A percentile compares a stretch with the other conserved stretches of the same genome.
phyloP scores from a whole-genome alignment of 2,888 invertebrate species.

The Scelioninae gen. 1 region DNA sequence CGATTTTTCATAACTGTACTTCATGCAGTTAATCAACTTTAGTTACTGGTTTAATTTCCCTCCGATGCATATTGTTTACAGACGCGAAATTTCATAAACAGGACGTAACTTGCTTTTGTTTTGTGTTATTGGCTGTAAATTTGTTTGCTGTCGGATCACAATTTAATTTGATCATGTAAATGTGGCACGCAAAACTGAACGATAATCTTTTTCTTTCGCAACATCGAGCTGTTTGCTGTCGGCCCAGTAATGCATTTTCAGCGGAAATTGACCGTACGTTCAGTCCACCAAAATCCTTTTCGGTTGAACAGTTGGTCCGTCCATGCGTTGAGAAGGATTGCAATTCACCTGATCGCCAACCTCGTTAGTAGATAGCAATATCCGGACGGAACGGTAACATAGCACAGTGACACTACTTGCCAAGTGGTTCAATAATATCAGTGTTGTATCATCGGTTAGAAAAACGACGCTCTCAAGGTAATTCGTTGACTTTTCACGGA shows the following conservation, averaged over 20 bases:
- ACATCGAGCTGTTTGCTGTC: slow-evolving; percentile 26
- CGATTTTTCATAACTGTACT: slow-evolving; percentile 22
- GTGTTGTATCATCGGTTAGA: slow-evolving; percentile 11
- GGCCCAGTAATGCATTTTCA: slow-evolving; percentile 36
- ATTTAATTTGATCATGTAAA: slow-evolving; percentile 10
- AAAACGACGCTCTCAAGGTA: slow-evolving; percentile 1
- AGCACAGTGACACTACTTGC: slow-evolving; percentile 34
- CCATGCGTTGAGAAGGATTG: slow-evolving; percentile 44
- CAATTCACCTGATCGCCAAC: slow-evolving; percentile 41
- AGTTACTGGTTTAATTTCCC: too few species aligned
- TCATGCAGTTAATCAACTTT: not conserved
- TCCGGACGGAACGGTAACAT: slow-evolving; percentile 17
- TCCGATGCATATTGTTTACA: too few species aligned
- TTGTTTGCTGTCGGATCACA: not conserved
- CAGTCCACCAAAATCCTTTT: slow-evolving; percentile 46
- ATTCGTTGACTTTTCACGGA: too few species aligned
- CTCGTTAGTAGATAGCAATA: slow-evolving; percentile 41
- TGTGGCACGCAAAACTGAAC: not conserved
- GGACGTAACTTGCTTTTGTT: not conserved
- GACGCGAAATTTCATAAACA: too few species aligned
- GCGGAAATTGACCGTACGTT: slow-evolving; percentile 35
- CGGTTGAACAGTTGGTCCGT: slow-evolving; percentile 51
- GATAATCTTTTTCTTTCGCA: slow-evolving; percentile 21
- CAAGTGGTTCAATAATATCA: slow-evolving; percentile 24
- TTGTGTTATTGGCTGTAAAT: not conserved